Conservation (phyloP, 1,140 invertebrate species). For the Zelostemma sp. region DNA sequence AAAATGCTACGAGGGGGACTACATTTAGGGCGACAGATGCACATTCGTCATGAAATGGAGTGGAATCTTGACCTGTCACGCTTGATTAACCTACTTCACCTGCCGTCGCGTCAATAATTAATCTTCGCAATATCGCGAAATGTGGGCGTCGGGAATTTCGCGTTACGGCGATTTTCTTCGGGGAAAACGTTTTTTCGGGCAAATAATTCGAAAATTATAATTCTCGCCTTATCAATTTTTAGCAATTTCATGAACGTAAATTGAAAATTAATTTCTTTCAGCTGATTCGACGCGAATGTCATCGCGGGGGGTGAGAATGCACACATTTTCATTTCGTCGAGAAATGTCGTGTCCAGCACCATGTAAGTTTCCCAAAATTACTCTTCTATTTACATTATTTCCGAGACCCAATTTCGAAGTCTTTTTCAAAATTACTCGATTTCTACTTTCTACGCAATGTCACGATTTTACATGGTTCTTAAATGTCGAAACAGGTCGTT, state of each 20-base stretch:
- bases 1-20: too few relatives aligned
- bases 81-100: too few relatives aligned
- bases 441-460: background rate
- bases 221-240: background rate
- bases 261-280: constrained; percentile 1
- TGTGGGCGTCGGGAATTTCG: too few relatives aligned
- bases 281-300: constrained; percentile 17
- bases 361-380: constrained; percentile 15
- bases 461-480: background rate
- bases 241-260: background rate
- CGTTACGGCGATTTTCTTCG: background rate
- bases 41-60: too few relatives aligned
- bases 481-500: constrained; percentile 47
- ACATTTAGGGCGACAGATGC: too few relatives aligned
- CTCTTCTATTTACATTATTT: too few relatives aligned
- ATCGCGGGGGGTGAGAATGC: constrained; percentile 13
- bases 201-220: background rate
- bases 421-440: background rate
- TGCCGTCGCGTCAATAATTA: too few relatives aligned
- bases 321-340: constrained; percentile 1
- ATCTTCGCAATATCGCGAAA: background rate
- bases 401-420: background rate
- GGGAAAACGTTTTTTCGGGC: background rate
- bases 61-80: too few relatives aligned
- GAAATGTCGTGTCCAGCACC: constrained; percentile 19